Conservation (phyloP, 2,797 vertebrate species). For the Eulemur albifrons region DNA sequence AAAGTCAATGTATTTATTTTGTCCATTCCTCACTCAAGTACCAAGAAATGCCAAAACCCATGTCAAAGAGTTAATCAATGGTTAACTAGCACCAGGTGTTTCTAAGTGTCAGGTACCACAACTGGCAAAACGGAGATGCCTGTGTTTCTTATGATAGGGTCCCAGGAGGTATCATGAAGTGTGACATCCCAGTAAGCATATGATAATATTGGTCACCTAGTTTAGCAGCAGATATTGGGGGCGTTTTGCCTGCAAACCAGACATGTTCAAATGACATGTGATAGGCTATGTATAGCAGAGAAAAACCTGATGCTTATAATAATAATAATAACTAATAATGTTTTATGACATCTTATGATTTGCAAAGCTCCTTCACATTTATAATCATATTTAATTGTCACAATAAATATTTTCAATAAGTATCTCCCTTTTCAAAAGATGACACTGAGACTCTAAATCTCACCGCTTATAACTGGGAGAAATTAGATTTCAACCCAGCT, state of each 20-base stretch:
- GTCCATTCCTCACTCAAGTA: neutral
- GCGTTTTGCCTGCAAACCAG: neutral
- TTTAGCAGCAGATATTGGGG: neutral
- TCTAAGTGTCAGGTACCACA: neutral
- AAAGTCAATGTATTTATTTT: neutral
- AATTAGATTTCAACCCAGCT: constrained; percentile 44
- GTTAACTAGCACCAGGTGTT: neutral
- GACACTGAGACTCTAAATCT: constrained; percentile 39
- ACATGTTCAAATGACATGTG: neutral
- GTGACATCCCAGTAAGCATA: neutral
- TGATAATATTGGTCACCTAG: neutral
- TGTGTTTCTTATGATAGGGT: neutral
- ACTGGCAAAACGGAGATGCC: neutral
- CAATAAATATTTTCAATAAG: constrained; percentile 61
- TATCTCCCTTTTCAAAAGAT: constrained; percentile 48
- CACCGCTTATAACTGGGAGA: constrained; percentile 32
- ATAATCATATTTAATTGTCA: constrained; percentile 63
- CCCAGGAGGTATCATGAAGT: neutral
- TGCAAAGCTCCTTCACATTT: constrained; percentile 42
- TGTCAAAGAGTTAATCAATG: neutral
- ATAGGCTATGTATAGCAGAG: constrained; percentile 41
- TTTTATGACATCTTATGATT: constrained; percentile 6
- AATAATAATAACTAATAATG: neutral
- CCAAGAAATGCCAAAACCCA: neutral
- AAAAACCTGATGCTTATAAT: neutral